Evolutionary conservation across 2,113 vertebrate species (phyloP).

Genomic region (Poeciliopsis occidentalis): DNA sequence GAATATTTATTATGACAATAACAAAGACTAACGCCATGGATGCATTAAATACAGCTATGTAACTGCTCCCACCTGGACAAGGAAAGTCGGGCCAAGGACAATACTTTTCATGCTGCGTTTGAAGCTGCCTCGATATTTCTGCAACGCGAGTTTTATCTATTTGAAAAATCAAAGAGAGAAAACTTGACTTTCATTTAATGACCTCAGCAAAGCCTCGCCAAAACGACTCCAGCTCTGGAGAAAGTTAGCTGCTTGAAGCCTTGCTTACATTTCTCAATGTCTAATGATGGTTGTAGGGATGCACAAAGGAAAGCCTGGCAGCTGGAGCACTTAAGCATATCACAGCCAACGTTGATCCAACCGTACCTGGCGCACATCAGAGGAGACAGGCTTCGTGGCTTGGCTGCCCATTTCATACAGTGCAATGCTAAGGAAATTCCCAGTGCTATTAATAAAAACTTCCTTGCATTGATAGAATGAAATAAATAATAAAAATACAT

Average conservation of each 20-base stretch:
- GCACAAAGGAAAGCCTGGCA: slow-evolving; percentile 92
- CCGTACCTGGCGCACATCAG: slow-evolving; percentile 90
- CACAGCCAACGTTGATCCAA: slow-evolving; percentile 88
- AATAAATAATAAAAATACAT: not conserved
- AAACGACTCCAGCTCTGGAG: not conserved
- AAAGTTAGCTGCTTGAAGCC: slow-evolving; percentile 2
- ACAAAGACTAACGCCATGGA: not conserved
- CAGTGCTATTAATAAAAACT: not conserved
- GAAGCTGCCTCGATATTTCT: slow-evolving; percentile 86
- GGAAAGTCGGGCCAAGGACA: slow-evolving; percentile 97
- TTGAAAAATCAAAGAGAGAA: slow-evolving; percentile 13
- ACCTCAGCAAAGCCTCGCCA: slow-evolving; percentile 2
- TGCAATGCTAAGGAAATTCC: slow-evolving; percentile 81
- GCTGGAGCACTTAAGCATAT: slow-evolving; percentile 92
- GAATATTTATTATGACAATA: slow-evolving; percentile 7
- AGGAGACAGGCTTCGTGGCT: slow-evolving; percentile 86
- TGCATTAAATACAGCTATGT: not conserved
- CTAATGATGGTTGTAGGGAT: slow-evolving; percentile 84
- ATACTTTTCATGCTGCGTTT: slow-evolving; percentile 91
- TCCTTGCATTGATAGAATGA: not conserved
- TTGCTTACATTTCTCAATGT: slow-evolving; percentile 87
- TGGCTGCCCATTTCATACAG: slow-evolving; percentile 93
- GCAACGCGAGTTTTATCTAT: slow-evolving; percentile 87
- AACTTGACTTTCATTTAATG: slow-evolving; percentile 2
- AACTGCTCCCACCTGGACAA: slow-evolving; percentile 86